Percentiles rank a stretch among this genome's conserved stretches.
Conservation (phyloP, 2,113 vertebrate species). For the Toxotes chatareus region DNA sequence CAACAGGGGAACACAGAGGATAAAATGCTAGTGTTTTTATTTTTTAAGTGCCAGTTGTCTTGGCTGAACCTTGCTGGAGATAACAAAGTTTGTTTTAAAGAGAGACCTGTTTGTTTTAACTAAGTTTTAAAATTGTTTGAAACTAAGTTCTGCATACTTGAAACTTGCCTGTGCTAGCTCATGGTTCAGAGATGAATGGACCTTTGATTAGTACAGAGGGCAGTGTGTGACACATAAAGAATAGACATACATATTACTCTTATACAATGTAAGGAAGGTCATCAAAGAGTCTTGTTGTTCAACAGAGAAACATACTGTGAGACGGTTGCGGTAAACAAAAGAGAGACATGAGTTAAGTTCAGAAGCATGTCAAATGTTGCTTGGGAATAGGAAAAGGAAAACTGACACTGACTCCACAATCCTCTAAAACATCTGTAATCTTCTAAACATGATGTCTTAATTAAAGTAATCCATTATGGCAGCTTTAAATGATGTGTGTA, state of each 20-base stretch:
- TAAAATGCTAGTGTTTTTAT: not conserved
- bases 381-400: not conserved
- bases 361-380: not conserved
- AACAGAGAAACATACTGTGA: not conserved
- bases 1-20: not conserved
- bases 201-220: not conserved
- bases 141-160: not conserved
- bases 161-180: not conserved
- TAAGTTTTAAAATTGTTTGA: not conserved
- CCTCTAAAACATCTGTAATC: not conserved
- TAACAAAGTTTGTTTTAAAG: not conserved
- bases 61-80: not conserved
- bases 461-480: conserved; percentile 10
- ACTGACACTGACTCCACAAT: not conserved
- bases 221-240: not conserved
- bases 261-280: not conserved
- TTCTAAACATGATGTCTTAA: not conserved
- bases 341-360: not conserved
- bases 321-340: not conserved
- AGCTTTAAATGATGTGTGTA: not conserved
- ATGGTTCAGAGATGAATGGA: not conserved
- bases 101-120: not conserved
- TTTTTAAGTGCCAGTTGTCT: not conserved
- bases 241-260: not conserved
- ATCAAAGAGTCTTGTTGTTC: not conserved